These are phyloP conservation scores for Nasonia longicornis DNA, from an alignment of 1,140 invertebrate species.

Conservation along the genomic window DNA sequence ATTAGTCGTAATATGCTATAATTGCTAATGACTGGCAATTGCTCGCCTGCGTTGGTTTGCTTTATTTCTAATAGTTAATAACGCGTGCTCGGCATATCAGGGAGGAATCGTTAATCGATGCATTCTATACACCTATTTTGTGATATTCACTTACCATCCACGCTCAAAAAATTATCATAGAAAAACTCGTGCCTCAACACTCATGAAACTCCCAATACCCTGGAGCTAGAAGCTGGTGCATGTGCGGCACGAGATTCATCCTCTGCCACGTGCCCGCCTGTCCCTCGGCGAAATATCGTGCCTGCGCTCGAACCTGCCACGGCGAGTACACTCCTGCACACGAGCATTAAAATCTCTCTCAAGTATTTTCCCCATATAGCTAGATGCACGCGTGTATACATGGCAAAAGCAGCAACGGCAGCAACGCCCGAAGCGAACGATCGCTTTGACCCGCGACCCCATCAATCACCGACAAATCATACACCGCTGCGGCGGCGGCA, in stretches of 20 bases:
- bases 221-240: background rate
- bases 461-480: slow-evolving; percentile 69
- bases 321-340: background rate
- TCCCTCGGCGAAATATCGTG: background rate
- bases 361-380: background rate
- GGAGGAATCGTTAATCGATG: background rate
- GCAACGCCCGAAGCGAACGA: slow-evolving; percentile 55
- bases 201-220: background rate
- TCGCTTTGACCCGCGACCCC: slow-evolving; percentile 66
- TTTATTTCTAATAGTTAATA: background rate
- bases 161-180: too few relatives aligned
- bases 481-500: slow-evolving; percentile 53
- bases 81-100: background rate
- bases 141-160: too few relatives aligned
- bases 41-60: background rate
- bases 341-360: background rate
- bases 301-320: background rate
- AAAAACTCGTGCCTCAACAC: background rate
- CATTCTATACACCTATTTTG: too few relatives aligned
- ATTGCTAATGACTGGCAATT: slow-evolving; percentile 1
- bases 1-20: background rate
- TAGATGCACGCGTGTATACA: background rate
- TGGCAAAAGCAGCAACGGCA: background rate
- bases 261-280: background rate
- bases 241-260: background rate